phyloP scores from a whole-genome alignment of 2,888 invertebrate genomes.

The Neoitamus cyanurus region DNA sequence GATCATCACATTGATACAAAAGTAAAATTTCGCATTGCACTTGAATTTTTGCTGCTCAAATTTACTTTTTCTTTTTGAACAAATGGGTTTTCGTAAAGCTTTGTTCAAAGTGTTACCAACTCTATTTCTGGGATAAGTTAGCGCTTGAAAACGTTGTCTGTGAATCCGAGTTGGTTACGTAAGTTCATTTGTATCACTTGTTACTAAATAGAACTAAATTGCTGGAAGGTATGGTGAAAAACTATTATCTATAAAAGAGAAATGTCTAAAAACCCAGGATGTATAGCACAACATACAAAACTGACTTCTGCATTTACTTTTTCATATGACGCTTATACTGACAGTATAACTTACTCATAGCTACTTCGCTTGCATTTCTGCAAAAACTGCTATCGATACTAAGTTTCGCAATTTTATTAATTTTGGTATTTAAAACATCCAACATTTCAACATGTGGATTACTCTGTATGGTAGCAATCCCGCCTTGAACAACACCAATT shows the following conservation, averaged over 20 bases:
- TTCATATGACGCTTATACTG: constrained; percentile 52
- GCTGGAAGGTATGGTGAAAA: background rate
- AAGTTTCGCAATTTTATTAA: constrained; percentile 35
- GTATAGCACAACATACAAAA: background rate
- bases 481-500: background rate
- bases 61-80: background rate
- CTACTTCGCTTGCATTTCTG: constrained; percentile 44
- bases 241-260: background rate
- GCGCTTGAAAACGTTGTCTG: background rate
- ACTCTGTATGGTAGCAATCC: background rate
- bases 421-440: constrained; percentile 29
- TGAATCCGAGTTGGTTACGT: background rate
- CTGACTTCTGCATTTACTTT: background rate
- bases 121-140: background rate
- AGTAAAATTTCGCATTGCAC: background rate
- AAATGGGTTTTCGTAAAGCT: background rate
- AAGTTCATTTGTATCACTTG: background rate
- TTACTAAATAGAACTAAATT: background rate
- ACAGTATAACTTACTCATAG: constrained; percentile 52
- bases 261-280: background rate
- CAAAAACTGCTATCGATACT: constrained; percentile 21
- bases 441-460: background rate
- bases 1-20: background rate
- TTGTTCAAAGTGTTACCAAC: background rate
- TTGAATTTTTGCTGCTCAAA: background rate